phyloP scores from a whole-genome alignment of 2,888 invertebrate species.

The Sisyra terminalis region DNA sequence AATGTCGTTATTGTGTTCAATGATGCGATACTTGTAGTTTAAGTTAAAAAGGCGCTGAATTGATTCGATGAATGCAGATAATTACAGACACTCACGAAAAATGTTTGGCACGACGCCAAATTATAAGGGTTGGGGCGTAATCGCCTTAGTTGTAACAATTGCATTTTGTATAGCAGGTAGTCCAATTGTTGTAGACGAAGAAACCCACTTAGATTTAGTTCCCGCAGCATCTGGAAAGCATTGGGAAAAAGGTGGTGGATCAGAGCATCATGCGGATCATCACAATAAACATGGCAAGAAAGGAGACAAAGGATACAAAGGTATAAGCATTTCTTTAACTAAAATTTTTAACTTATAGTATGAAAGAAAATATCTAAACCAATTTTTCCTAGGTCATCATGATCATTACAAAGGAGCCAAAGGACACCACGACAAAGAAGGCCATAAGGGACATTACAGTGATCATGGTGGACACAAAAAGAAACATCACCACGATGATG shows the following conservation, averaged over 20 bases:
- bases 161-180: slow-evolving; percentile 25
- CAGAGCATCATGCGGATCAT: slow-evolving; percentile 36
- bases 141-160: too few relatives aligned
- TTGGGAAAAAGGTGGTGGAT: slow-evolving; percentile 34
- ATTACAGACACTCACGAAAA: too few relatives aligned
- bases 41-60: too few relatives aligned
- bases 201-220: slow-evolving; percentile 15
- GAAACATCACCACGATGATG: slow-evolving; percentile 41
- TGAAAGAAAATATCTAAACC: neutral
- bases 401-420: slow-evolving; percentile 43
- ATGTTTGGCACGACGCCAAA: too few relatives aligned
- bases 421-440: slow-evolving; percentile 51
- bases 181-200: slow-evolving; percentile 31
- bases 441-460: slow-evolving; percentile 42
- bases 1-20: too few relatives aligned
- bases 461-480: slow-evolving; percentile 45
- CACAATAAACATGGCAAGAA: slow-evolving; percentile 38
- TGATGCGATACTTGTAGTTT: too few relatives aligned
- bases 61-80: too few relatives aligned
- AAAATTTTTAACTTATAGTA: too few relatives aligned
- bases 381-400: slow-evolving; percentile 30
- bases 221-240: slow-evolving; percentile 29
- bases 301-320: slow-evolving; percentile 51
- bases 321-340: neutral
- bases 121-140: too few relatives aligned